Conservation (phyloP, 2,113 vertebrate genomes). For the Myotis lucifugus region DNA sequence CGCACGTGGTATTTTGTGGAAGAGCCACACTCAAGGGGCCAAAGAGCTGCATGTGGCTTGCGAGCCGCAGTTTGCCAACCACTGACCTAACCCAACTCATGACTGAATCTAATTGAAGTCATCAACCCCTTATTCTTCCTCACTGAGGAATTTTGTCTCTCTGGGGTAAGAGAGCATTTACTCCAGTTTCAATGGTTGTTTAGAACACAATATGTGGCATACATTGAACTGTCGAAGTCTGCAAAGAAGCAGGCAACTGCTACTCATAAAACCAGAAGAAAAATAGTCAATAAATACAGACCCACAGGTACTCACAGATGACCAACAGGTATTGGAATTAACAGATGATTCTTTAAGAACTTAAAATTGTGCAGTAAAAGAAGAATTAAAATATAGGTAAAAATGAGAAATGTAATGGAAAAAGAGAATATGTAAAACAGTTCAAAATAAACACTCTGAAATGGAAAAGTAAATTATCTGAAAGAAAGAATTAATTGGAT, state of each 20-base stretch:
- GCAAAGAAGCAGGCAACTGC: neutral
- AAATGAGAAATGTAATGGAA: neutral
- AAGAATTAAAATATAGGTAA: neutral
- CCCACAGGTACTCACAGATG: neutral
- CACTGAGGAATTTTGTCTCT: neutral
- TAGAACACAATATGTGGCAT: neutral
- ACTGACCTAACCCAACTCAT: neutral
- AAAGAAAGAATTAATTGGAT: constrained; percentile 53
- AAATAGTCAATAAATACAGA: neutral
- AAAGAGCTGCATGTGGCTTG: no score
- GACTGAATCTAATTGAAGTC: constrained; percentile 4
- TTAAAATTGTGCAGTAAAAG: neutral
- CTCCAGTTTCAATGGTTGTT: neutral
- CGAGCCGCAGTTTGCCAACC: no score
- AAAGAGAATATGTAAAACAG: neutral
- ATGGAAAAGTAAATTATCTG: neutral
- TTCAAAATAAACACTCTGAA: constrained; percentile 10
- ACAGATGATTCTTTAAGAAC: neutral
- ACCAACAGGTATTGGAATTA: neutral
- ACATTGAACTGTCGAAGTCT: neutral
- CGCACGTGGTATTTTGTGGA: no score
- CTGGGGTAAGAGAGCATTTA: constrained; percentile 7
- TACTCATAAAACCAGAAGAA: neutral
- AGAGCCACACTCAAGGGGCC: no score
- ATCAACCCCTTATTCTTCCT: neutral